Evolutionary conservation across 1,140 invertebrate species (phyloP), one percentile per base, ranked within the genome.

Genomic region (Onthophagus taurus): DNA sequence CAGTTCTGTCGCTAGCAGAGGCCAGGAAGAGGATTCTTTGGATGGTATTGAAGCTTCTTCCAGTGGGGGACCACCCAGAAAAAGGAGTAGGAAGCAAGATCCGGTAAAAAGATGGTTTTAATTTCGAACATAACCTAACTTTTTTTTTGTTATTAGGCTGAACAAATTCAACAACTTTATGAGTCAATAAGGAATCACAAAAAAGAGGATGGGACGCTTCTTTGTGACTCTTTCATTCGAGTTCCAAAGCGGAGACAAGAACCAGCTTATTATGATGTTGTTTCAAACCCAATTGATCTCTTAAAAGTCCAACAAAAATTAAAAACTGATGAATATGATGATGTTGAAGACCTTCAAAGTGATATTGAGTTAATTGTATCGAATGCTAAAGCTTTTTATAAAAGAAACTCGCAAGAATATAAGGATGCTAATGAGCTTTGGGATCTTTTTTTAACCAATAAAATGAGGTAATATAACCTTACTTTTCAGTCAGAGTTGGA

Each of bases 341-440:
- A 91, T 61, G 74, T 94, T 50, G 87, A 91, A 26, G 88, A 94
- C 57, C 72, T 96, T 47, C 78, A 85, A 47, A 70, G 74, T 24
- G 91, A 96, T 67, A 79, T 95, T 58, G 86, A 91, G 59, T 66
- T 93, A 23, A 72, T 96, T 53, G 81, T 93, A 31, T 86, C 80
- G 46, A 95, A 96, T 75, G 86, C 90, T 1, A 92, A 93, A 65
- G 81, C 83, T 2, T 92, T 95, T 70, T 97, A 97, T 63, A 94
- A 91, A 70, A 76, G 81, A 41, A 83, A 79, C 39, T 80, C 82
- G 7, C 75, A 78, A 43, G 93, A 97, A 66, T 86, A 90, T 63
- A 85, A 87, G 69, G 92, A 97, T 75, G 92, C 93, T 1, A 75
- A 75, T 52, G 83, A 91, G 43, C 61, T 97, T n/a, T 89, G 85